Evolutionary conservation across 2,113 vertebrate genomes (phyloP).

Genomic region (Diphyllodes magnificus): DNA sequence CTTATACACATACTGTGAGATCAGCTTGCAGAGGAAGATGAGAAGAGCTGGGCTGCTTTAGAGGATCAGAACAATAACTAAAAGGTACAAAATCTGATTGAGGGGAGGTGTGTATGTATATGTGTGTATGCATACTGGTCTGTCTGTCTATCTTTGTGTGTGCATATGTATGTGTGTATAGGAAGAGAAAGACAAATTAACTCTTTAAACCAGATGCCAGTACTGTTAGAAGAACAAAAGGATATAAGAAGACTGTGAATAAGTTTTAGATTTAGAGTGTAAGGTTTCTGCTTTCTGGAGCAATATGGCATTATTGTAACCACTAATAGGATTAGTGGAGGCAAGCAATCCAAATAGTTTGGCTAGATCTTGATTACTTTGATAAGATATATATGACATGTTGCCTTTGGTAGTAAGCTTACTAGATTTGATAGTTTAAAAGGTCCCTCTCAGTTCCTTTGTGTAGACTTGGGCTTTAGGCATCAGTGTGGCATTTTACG

Average conservation of each 20-base stretch:
- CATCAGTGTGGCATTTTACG: not conserved
- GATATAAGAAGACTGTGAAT: not conserved
- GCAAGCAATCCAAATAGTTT: not conserved
- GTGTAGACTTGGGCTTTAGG: not conserved
- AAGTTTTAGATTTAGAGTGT: not conserved
- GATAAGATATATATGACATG: not conserved
- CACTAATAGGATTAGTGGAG: not conserved
- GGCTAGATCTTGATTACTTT: not conserved
- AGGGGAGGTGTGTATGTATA: not conserved
- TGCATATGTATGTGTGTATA: not conserved
- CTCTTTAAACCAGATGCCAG: not conserved
- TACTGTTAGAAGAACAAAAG: not conserved
- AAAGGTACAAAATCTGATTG: not conserved
- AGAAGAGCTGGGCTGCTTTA: not conserved
- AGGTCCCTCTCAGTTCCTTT: not conserved
- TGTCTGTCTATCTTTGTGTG: not conserved
- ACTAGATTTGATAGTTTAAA: not conserved
- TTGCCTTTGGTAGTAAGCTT: not conserved
- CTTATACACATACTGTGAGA: too few relatives aligned
- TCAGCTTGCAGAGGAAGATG: not conserved
- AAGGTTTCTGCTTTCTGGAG: not conserved
- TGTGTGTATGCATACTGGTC: not conserved
- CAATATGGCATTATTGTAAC: not conserved
- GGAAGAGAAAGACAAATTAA: not conserved
- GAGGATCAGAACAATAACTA: not conserved